phyloP scores from a whole-genome alignment of 2,113 vertebrate genomes.

The Prionailurus bengalensis region DNA sequence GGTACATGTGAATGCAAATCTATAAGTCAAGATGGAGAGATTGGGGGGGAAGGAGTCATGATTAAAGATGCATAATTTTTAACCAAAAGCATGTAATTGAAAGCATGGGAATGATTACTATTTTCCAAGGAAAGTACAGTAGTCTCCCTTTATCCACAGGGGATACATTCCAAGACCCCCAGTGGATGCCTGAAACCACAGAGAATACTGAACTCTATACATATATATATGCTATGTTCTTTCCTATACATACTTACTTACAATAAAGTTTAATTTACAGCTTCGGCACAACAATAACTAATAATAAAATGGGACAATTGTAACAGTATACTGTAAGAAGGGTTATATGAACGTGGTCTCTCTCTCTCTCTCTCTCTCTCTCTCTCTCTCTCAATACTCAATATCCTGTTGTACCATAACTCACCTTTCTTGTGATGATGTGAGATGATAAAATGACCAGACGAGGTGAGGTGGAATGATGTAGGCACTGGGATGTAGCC shows the following conservation, averaged over 20 bases:
- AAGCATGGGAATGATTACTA: background rate
- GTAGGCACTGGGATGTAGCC: background rate
- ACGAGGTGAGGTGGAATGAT: background rate
- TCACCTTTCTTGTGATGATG: background rate
- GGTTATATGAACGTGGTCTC: background rate
- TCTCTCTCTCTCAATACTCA: background rate
- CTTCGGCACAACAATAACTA: background rate
- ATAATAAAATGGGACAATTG: background rate
- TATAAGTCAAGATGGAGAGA: background rate
- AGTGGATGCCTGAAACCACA: background rate
- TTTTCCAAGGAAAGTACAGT: background rate
- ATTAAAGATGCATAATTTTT: background rate
- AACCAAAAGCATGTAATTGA: background rate
- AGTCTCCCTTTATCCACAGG: background rate
- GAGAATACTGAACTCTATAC: background rate
- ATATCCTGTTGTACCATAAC: background rate
- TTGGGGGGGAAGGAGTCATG: rapidly evolving
- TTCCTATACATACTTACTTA: background rate
- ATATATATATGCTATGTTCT: background rate
- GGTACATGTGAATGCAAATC: background rate
- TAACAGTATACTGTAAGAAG: background rate
- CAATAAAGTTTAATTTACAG: background rate
- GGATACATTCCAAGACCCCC: background rate
- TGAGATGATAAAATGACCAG: background rate
- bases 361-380: background rate